Evolutionary conservation across 2,888 invertebrate genomes (phyloP).

Genomic region (Brenthis daphne): DNA sequence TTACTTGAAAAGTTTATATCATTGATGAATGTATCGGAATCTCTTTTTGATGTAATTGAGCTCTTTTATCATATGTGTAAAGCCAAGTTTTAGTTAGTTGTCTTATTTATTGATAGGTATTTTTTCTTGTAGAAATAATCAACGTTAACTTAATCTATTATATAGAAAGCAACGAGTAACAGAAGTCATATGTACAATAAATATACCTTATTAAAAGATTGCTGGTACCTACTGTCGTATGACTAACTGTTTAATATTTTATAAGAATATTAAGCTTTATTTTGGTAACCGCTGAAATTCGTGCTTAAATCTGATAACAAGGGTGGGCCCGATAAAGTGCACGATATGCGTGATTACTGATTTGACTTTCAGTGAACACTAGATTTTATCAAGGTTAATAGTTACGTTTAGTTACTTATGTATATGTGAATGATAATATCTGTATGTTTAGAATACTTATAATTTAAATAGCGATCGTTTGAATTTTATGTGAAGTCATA

Average conservation of each 20-base stretch:
- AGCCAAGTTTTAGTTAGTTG: too few relatives aligned
- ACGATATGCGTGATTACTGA: conserved; percentile 27
- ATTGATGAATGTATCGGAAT: too few relatives aligned
- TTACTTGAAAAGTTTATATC: not conserved
- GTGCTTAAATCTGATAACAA: conserved; percentile 30
- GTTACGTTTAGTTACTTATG: conserved; percentile 17
- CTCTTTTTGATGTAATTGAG: too few relatives aligned
- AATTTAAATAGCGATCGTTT: conserved; percentile 20
- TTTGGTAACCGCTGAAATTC: conserved; percentile 27
- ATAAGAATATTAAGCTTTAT: conserved; percentile 28
- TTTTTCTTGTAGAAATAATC: too few relatives aligned
- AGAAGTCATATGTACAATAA: not conserved
- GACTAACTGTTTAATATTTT: conserved; percentile 22
- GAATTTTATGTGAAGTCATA: not conserved
- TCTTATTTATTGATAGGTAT: too few relatives aligned
- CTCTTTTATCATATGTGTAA: too few relatives aligned
- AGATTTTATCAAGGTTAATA: conserved; percentile 25
- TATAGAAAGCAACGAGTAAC: not conserved
- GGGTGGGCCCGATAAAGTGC: conserved; percentile 25
- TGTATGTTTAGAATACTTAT: conserved; percentile 7
- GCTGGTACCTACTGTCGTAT: conserved; percentile 30
- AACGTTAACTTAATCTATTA: too few relatives aligned
- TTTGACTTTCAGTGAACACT: conserved; percentile 25
- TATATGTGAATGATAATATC: conserved; percentile 15
- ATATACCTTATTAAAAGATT: conserved; percentile 13